phyloP scores from a whole-genome alignment of 2,888 invertebrate genomes.

The Drosophila sordidapex region DNA sequence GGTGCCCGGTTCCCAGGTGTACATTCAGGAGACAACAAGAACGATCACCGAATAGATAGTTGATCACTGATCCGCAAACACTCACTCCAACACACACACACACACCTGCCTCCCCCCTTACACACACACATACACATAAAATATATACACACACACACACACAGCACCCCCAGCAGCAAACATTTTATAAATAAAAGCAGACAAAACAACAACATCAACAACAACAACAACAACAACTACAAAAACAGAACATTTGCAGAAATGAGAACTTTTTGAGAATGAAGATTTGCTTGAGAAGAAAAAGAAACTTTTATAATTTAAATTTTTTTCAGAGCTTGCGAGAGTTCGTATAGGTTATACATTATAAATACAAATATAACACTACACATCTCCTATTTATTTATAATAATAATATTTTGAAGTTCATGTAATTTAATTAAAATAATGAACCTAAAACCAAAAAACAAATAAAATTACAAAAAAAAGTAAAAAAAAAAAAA shows the following conservation, averaged over 20 bases:
- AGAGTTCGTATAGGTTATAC: constrained; percentile 79
- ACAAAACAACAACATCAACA: constrained; percentile 17
- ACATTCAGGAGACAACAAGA: constrained; percentile 93
- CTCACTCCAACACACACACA: constrained; percentile 26
- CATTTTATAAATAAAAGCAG: constrained; percentile 58
- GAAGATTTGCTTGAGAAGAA: constrained; percentile 53
- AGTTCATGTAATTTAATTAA: constrained; percentile 83
- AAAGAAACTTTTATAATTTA: constrained; percentile 64
- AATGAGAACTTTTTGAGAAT: constrained; percentile 31
- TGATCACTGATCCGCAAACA: constrained; percentile 37
- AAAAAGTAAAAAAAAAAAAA: constrained; percentile 64
- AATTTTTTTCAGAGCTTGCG: constrained; percentile 66
- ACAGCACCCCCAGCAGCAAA: constrained; percentile 46
- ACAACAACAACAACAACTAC: constrained; percentile 21
- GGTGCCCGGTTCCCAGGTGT: constrained; percentile 95
- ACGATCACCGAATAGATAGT: constrained; percentile 86
- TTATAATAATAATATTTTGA: constrained; percentile 79
- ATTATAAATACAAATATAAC: constrained; percentile 77
- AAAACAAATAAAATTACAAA: constrained; percentile 57
- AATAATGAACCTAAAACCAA: constrained; percentile 81
- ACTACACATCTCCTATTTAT: constrained; percentile 78
- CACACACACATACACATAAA: constrained; percentile 24
- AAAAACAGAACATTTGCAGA: constrained; percentile 31
- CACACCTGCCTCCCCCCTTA: constrained; percentile 13
- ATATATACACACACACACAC: constrained; percentile 15